Conservation (phyloP, 2,888 invertebrate species). For the Rhingia campestris region DNA sequence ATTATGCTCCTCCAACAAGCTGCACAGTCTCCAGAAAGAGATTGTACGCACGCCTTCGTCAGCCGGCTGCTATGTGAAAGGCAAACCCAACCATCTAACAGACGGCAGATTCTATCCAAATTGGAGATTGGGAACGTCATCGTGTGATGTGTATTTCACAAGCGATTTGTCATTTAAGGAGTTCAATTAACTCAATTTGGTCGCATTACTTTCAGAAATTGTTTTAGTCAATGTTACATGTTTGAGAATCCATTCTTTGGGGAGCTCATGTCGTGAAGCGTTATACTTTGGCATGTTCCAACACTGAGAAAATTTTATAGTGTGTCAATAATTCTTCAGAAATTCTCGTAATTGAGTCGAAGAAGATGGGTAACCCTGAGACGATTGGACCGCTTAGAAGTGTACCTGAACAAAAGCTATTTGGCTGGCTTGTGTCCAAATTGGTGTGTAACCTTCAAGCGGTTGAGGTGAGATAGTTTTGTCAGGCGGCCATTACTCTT, state of each 20-base stretch:
- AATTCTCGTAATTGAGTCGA: constrained; percentile 12
- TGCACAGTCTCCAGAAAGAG: constrained; percentile 5
- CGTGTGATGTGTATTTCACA: constrained; percentile 39
- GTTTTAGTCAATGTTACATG: background rate
- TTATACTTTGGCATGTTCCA: background rate
- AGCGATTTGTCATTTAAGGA: constrained; percentile 60
- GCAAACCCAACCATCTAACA: background rate
- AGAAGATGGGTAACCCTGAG: constrained; percentile 10
- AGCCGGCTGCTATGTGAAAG: constrained; percentile 44
- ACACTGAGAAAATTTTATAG: background rate
- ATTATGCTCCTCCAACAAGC: constrained; percentile 32
- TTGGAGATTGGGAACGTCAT: constrained; percentile 37
- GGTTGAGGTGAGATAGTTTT: constrained; percentile 37
- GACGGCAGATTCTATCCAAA: constrained; percentile 24
- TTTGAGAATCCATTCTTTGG: constrained; percentile 2
- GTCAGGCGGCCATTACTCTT: constrained; percentile 53
- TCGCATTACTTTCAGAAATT: constrained; percentile 13
- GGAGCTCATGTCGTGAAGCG: constrained; percentile 26
- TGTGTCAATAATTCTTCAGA: constrained; percentile 36
- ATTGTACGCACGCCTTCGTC: constrained; percentile 27
- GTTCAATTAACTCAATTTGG: constrained; percentile 53
- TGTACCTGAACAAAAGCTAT: constrained; percentile 27
- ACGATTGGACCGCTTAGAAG: background rate
- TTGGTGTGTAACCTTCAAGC: constrained; percentile 44
- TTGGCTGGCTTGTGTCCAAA: constrained; percentile 47